Evolutionary conservation across 2,888 invertebrate species (phyloP).

Genomic region (Fragum sueziense): DNA sequence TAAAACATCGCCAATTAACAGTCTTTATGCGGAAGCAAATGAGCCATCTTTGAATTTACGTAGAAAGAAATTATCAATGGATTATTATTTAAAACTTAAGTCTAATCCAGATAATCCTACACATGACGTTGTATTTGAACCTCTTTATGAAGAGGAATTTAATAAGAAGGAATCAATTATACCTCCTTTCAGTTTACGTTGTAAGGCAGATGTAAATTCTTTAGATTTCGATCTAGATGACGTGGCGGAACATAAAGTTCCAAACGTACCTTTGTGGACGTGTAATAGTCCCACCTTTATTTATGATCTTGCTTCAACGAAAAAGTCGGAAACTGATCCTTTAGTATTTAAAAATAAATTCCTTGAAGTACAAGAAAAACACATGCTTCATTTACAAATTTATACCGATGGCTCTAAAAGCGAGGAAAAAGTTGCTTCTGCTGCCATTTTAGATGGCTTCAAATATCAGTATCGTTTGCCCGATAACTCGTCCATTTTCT

Average conservation of each 20-base stretch:
- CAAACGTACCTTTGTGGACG: constrained; percentile 11
- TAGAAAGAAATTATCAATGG: constrained; percentile 21
- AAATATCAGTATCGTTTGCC: constrained; percentile 5
- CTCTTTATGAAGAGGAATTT: neutral
- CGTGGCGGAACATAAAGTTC: neutral
- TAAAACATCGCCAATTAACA: constrained; percentile 40
- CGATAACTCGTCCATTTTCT: constrained; percentile 32
- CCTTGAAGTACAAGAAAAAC: constrained; percentile 1
- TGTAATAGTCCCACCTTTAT: constrained; percentile 14
- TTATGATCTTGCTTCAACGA: constrained; percentile 11
- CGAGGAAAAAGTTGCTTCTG: constrained; percentile 18
- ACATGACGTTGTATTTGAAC: constrained; percentile 22
- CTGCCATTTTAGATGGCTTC: neutral
- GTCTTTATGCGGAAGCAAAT: constrained; percentile 39
- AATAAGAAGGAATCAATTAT: neutral
- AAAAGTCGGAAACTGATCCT: constrained; percentile 22
- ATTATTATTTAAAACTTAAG: constrained; percentile 23
- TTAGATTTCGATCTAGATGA: constrained; percentile 13
- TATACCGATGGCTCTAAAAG: constrained; percentile 46
- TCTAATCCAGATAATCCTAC: constrained; percentile 17
- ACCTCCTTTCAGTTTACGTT: constrained; percentile 23
- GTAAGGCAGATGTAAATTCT: constrained; percentile 1
- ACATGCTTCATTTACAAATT: neutral
- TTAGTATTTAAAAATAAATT: constrained; percentile 11
- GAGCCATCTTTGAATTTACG: constrained; percentile 27